These are phyloP conservation scores for Plecturocebus donacophilus DNA, from an alignment of 2,113 vertebrate genomes.

Conservation along the genomic window DNA sequence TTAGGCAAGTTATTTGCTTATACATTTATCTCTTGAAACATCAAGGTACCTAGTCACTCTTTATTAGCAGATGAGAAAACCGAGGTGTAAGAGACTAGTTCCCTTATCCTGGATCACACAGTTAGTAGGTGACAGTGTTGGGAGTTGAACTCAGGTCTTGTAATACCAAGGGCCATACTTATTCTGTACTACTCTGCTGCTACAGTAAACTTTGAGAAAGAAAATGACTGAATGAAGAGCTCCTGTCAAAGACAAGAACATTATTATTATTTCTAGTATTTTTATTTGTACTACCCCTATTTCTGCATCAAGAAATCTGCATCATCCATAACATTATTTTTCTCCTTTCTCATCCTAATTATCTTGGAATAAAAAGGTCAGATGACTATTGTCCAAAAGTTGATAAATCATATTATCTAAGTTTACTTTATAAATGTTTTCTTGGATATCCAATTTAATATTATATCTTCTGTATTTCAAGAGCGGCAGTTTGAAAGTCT, in stretches of 20 bases:
- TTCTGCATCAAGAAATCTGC: background rate
- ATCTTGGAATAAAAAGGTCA: background rate
- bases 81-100: background rate
- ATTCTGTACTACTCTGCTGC: background rate
- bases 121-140: accelerated
- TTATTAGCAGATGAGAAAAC: background rate
- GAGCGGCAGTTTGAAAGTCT: constrained; percentile 23
- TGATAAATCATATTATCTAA: background rate
- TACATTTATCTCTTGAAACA: background rate
- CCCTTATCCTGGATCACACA: accelerated
- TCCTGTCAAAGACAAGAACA: background rate
- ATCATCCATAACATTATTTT: constrained; percentile 15
- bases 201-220: background rate
- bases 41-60: background rate
- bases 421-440: background rate
- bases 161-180: background rate
- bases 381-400: background rate
- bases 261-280: background rate
- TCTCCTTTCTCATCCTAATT: background rate
- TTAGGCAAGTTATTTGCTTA: background rate
- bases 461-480: background rate
- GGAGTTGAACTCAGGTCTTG: background rate
- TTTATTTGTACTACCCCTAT: background rate
- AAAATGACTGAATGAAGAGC: background rate
- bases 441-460: constrained; percentile 25